A percentile compares a stretch with the other conserved stretches of the same genome.
These are phyloP conservation scores for Protodeltote pygarga DNA, from an alignment of 2,888 invertebrate species.

Conservation along the genomic window DNA sequence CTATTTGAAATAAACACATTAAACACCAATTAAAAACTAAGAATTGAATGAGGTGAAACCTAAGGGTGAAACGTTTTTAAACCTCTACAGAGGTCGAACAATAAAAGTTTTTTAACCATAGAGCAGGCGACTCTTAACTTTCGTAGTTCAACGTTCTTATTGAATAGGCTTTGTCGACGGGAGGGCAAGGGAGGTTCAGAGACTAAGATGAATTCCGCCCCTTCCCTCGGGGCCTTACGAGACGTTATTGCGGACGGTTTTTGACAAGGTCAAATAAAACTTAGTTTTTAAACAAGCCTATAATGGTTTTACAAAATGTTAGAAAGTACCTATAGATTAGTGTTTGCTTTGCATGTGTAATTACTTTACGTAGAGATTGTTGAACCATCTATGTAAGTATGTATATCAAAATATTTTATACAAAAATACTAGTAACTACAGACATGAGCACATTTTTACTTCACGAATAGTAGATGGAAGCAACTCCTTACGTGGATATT, in stretches of 20 bases:
- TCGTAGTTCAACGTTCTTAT: slow-evolving; percentile 51
- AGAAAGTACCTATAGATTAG: no score
- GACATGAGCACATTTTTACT: no score
- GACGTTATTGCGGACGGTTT: slow-evolving; percentile 55
- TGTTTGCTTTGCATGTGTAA: no score
- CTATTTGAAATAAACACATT: not conserved
- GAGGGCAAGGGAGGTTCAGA: slow-evolving; percentile 27
- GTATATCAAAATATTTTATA: no score
- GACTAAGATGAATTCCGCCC: slow-evolving; percentile 50
- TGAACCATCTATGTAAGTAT: no score
- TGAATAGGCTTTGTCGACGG: slow-evolving; percentile 57
- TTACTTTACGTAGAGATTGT: no score
- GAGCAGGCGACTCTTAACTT: slow-evolving; percentile 32
- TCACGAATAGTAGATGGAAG: no score
- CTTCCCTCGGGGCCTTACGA: slow-evolving; percentile 28
- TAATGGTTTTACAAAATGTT: no score
- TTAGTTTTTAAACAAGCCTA: slow-evolving; percentile 8
- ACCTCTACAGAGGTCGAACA: slow-evolving; percentile 16
- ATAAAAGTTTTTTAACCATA: slow-evolving; percentile 15
- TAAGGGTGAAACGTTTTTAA: no score
- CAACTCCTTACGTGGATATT: no score
- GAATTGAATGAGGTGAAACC: no score
- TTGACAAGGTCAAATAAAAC: slow-evolving; percentile 43
- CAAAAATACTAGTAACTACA: no score
- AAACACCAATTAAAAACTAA: slow-evolving; percentile 2